Base-by-base conservation (phyloP, 2,888 invertebrate species). In the Zygothrica quintamaculata region DNA sequence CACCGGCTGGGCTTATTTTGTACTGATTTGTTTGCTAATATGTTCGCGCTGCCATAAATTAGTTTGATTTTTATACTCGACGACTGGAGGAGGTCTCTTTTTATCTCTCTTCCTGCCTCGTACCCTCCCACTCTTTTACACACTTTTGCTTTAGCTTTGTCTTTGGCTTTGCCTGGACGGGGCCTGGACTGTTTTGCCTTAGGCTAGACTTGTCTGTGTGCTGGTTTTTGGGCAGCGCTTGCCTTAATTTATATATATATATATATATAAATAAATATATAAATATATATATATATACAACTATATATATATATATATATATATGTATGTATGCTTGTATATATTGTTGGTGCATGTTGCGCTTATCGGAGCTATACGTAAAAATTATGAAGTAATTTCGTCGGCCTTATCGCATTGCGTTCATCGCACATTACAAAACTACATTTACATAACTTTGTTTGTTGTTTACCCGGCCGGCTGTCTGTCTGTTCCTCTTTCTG, bases 1-100 rank as follows among this genome's bases (percentile, higher is more conserved):
- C 75, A 56, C 51, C 37, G 76, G 65, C 55, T 73, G 68, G 74
- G 71, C 82, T 87, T 87, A 87, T 87, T 85, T 88, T 88, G 88
- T 87, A 87, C 88, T 87, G 84, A 88, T 87, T 81, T 80, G 87
- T 77, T 88, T 88, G 79, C 88, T 85, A 87, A 88, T 87, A 87
- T 74, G 88, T 85, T 87, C 65, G 87, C 86, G 71, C 78, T 75
- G 88, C 77, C 77, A 87, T 87, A 87, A 87, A 88, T 87, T 85
- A 80, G 74, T 76, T 74, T 78, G 85, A 87, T 76, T 78, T 78
- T 74, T 68, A 65, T 74, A 61, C 68, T 53, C 26, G 51, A 34
- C 61, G 69, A 62, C 67, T 53, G 71, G 42, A 65, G 66, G 75
- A 66, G 73, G 72, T 59, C 53, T 51, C 37, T 25, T 34, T 9